These are phyloP conservation scores for Forpus xanthops DNA, from an alignment of 2,797 vertebrate genomes.

Conservation along the genomic window DNA sequence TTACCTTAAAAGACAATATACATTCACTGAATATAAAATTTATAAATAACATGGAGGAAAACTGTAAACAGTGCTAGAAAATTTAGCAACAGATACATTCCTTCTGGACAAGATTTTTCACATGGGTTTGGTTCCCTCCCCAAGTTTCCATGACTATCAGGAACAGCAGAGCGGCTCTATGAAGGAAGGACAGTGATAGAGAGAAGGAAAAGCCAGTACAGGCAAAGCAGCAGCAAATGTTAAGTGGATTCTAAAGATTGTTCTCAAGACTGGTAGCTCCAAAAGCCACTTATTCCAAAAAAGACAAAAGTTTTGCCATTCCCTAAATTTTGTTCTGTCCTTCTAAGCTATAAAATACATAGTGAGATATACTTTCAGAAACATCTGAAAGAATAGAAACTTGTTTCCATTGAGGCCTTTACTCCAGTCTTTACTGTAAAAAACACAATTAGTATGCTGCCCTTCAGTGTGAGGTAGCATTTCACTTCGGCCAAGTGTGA, in stretches of 20 bases:
- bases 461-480: background rate
- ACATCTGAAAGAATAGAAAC: background rate
- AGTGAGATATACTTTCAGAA: background rate
- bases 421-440: background rate
- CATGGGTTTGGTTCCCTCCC: slow-evolving; percentile 67
- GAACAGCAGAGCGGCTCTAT: slow-evolving; percentile 63
- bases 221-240: background rate
- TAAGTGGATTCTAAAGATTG: background rate
- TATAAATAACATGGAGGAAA: slow-evolving; percentile 86
- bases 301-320: background rate
- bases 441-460: background rate
- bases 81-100: slow-evolving; percentile 84
- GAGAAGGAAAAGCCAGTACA: background rate
- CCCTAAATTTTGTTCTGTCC: background rate
- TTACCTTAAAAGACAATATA: slow-evolving; percentile 84
- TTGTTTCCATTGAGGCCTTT: background rate
- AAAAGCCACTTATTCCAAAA: background rate
- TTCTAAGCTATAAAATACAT: background rate
- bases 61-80: slow-evolving; percentile 84
- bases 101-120: slow-evolving; percentile 75
- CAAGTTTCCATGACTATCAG: slow-evolving; percentile 66
- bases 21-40: slow-evolving; percentile 87
- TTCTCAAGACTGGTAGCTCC: background rate
- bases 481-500: background rate
- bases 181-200: slow-evolving; percentile 12